Evolutionary conservation across 2,113 vertebrate species (phyloP), one percentile per base, ranked within the genome.

Genomic region (Pseudopodoces humilis): DNA sequence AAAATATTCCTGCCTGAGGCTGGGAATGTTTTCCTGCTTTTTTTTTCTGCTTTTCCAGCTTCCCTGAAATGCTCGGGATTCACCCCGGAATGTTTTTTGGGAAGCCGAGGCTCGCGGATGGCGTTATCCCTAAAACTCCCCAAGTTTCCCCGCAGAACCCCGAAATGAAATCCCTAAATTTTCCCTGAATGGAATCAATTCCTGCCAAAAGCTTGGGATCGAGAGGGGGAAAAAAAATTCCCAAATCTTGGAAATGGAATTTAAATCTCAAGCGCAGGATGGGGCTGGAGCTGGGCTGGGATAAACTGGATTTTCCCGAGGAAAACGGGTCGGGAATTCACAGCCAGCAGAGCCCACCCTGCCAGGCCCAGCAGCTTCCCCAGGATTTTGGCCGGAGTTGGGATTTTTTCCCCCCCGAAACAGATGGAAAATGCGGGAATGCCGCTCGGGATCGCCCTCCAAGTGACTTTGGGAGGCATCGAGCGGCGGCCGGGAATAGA

Each of bases 381-480:
- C 5, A 39, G 11, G 12, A 8, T 55, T 84, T 82, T 30, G 55
- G 60, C 43, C 44, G 35, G 47, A 67, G 13, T 14, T 39, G 75
- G n/a, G 86, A 39, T 39, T 39, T 31, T 56, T 85, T 67, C 35
- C 15, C 52, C 67, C 70, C 25, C 9, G 5, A 25, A 67, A 52
- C 4, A 33, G 69, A 4, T 31, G 47, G 47, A 2, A 53, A 28
- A 22, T 3, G 24, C 2, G 30, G 7, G 41, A 53, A 35, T 27
- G 44, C 63, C 7, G 55, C n/a, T 67, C 30, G 41, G 3, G 12
- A 21, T 44, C 2, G 22, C 71, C 68, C 78, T 94, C 94, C 94
- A 95, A 96, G 95, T 96, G 90, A 97, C 97, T 94, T 97, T 96
- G 97, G 83, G 77, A 63, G 47, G 68, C 62, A 98, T 98, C 84